Base-by-base conservation (phyloP, 2,797 vertebrate species). In the Hydrolagus colliei region DNA sequence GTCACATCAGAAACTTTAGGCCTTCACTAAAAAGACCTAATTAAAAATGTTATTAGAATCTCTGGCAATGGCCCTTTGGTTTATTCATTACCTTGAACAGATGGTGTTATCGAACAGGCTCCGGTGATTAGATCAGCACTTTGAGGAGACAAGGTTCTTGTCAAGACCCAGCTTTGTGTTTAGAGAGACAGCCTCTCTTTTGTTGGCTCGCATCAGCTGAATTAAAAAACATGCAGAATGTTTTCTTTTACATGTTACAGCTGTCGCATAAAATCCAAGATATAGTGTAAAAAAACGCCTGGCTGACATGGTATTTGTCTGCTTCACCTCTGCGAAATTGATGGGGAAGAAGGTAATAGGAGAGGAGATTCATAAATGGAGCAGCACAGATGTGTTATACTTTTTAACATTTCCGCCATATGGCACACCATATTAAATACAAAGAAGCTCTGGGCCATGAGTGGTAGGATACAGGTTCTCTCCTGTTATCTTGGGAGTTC, bases 51-150 rank as follows among this genome's bases (percentile, higher is more conserved):
- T 84, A 84, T 52, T 68, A 52, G 32, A 84, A 84, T 84, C 41
- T 52, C 79, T 84, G 79, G 65, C 67, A 71, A 84, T 84, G 32
- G 65, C 13, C 79, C n/a, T 35, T 84, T 67, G 65, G 16, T 68
- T 84, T 84, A 84, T 84, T 84, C 79, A 84, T 84, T 84, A 84
- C 32, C 65, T 84, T 71, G 79, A 84, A 71, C 79, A 84, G 79
- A 71, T 84, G 79, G 79, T 84, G 65, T 35, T 84, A 84, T 84
- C 32, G 32, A 84, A 35, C 65, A 84, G 79, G 71, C 65, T 84
- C 52, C 32, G 32, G 65, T 84, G 79, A 84, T 84, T 84, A 84
- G 79, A 84, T 84, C 79, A 84, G 79, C 16, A 41, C 27, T 84
- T 82, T 82, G 35, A 68, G 63, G 79, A 82, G 67, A 68, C 79